A percentile compares a stretch with the other conserved stretches of the same genome.
phyloP scores from a whole-genome alignment of 2,797 vertebrate genomes.

The Sebastes taczanowskii region DNA sequence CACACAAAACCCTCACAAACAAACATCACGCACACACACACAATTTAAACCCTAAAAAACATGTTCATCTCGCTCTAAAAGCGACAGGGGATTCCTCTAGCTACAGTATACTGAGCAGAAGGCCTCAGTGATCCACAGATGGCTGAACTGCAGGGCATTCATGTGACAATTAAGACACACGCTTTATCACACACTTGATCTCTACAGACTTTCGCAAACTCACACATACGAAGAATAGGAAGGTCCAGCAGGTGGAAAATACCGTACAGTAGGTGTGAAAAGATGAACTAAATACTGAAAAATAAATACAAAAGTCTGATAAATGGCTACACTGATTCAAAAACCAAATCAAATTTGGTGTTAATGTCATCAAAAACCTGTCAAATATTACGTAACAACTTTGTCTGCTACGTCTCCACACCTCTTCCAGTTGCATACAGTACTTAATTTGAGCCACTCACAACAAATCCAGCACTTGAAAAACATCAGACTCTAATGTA shows the following conservation, averaged over 20 bases:
- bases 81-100: constrained; percentile 17
- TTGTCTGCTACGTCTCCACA: background rate
- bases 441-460: background rate
- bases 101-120: constrained; percentile 43
- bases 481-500: background rate
- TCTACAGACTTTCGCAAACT: background rate
- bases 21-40: background rate
- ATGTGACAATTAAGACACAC: constrained; percentile 20
- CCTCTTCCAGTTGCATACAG: background rate
- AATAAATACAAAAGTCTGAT: background rate
- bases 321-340: background rate
- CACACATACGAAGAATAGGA: background rate
- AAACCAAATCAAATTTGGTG: background rate
- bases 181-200: constrained; percentile 3
- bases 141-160: constrained; percentile 63
- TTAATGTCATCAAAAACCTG: background rate
- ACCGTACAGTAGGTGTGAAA: too few species aligned
- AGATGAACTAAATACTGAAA: background rate
- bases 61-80: background rate
- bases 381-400: background rate
- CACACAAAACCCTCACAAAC: background rate
- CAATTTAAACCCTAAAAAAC: background rate
- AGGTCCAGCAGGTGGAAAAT: background rate
- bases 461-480: background rate
- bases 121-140: constrained; percentile 57